These are phyloP conservation scores for Mesoligia furuncula DNA, from an alignment of 2,888 invertebrate genomes.

Conservation along the genomic window DNA sequence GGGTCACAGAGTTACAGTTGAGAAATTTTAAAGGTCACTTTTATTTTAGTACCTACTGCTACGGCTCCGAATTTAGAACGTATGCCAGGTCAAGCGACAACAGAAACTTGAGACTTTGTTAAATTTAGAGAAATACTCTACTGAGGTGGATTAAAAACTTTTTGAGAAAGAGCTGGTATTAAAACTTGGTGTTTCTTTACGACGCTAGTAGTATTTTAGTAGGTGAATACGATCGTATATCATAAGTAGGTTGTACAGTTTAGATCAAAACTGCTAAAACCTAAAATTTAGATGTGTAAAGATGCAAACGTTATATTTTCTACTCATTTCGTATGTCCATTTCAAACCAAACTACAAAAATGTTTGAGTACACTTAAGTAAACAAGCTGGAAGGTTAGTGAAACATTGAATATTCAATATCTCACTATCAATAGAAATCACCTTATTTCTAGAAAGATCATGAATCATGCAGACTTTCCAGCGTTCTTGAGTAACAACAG, in stretches of 20 bases:
- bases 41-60: constrained; percentile 46
- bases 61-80: constrained; percentile 49
- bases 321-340: background rate
- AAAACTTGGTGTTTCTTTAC: constrained; percentile 4
- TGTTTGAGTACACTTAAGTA: background rate
- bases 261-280: background rate
- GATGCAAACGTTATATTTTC: background rate
- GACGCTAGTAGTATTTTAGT: background rate
- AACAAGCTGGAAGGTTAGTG: background rate
- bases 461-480: background rate
- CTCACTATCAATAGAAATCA: background rate
- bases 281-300: background rate
- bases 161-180: constrained; percentile 7
- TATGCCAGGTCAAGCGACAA: constrained; percentile 48
- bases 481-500: background rate
- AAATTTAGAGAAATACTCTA: constrained; percentile 28
- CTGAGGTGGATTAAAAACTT: constrained; percentile 33
- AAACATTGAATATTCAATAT: background rate
- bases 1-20: constrained; percentile 16
- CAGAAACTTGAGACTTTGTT: constrained; percentile 23
- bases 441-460: background rate
- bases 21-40: constrained; percentile 50
- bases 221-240: background rate
- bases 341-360: background rate
- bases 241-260: too few species aligned